Evolutionary conservation across 2,113 vertebrate species (phyloP), one percentile per base, ranked within the genome.

Genomic region (Melierax canorus): DNA sequence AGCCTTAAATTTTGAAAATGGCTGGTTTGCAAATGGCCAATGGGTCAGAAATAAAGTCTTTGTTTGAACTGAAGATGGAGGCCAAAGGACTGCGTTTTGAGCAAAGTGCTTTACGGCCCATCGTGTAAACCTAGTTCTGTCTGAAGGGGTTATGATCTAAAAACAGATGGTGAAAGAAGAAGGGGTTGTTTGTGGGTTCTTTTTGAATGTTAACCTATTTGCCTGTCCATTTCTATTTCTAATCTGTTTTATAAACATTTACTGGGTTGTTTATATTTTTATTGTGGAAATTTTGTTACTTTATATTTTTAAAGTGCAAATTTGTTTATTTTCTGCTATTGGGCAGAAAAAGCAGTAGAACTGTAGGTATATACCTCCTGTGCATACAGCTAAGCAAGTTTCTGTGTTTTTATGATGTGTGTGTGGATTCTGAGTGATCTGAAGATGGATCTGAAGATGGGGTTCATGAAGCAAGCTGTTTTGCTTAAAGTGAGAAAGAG

Each of bases 91-190:
- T 32, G 48, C 32, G 27, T 82, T 84, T 64, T 2, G 15, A 81
- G 27, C 3, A 1, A 89, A 59, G 14, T 41, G 9, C 38, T 83
- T 77, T 55, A 80, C 0, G 1, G 34, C 48, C n/a, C 0, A 0
- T 66, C 21, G 4, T 22, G 29, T 75, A 78, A 72, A 85, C 29
- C 38, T 68, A 39, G 23, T 63, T 50, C 39, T 78, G 30, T 27
- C 7, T 51, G 34, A 88, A 93, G 15, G 7, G 15, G 30, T 80
- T 90, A 17, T 1, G 0, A 24, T 48, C 17, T 68, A 56, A 87
- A 87, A 66, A 23, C 15, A 62, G n/a, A 16, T 8, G 51, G 12
- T 76, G 51, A 73, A 90, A 72, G 56, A 60, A 83, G 79, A 88
- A 39, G 36, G 30, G 13, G 2, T 17, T 62, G 13, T 46, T 71